Evolutionary conservation across 2,888 invertebrate species (phyloP).

Genomic region (Carpatolechia fugitivella): DNA sequence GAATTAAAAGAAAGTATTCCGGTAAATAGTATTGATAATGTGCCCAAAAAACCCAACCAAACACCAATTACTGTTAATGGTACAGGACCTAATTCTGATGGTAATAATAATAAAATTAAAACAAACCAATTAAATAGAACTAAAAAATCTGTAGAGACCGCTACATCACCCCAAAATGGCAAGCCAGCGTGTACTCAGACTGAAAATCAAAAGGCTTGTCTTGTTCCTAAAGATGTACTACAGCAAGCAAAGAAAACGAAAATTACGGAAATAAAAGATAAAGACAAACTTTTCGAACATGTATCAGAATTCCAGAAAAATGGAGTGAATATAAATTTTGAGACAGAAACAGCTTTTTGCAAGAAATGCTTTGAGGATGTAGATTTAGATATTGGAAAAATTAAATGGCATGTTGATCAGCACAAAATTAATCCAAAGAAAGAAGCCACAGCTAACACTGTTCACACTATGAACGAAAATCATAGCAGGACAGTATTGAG

Average conservation of each 20-base stretch:
- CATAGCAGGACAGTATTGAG: neutral
- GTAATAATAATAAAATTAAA: neutral
- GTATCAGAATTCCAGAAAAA: conserved; percentile 26
- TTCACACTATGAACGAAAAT: neutral
- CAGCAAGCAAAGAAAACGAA: neutral
- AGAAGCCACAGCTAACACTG: conserved; percentile 7
- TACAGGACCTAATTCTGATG: no score
- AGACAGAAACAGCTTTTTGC: conserved; percentile 30
- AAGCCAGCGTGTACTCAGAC: neutral
- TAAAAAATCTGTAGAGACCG: neutral
- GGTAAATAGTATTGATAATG: no score
- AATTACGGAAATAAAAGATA: neutral
- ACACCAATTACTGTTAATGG: no score
- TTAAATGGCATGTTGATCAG: conserved; percentile 6
- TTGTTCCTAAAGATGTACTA: neutral
- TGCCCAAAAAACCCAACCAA: no score
- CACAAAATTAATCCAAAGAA: conserved; percentile 14
- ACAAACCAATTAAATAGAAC: neutral
- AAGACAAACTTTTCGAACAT: conserved; percentile 26
- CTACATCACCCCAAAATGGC: neutral
- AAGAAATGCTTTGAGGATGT: conserved; percentile 29
- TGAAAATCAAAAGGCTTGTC: neutral
- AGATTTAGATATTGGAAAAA: conserved; percentile 19
- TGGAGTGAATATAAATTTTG: conserved; percentile 33
- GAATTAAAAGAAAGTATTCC: no score